Percentiles rank a stretch among this genome's conserved stretches.
Conservation (phyloP, 2,888 invertebrate species). For the Ophonus ardosiacus region DNA sequence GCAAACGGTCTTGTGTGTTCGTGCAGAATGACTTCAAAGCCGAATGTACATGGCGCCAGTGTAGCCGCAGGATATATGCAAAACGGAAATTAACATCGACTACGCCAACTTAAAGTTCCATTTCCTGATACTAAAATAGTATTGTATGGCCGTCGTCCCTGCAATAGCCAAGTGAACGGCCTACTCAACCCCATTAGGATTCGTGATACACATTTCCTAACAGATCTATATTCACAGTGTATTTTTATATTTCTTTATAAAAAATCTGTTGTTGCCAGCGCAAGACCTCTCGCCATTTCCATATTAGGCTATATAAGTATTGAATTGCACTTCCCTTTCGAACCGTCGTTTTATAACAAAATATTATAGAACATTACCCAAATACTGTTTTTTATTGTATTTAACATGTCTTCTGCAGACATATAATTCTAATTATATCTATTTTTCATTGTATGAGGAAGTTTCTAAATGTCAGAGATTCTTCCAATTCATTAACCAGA, state of each 20-base stretch:
- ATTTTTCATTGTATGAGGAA: too few relatives aligned
- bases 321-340: too few relatives aligned
- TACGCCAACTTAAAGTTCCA: constrained; percentile 70
- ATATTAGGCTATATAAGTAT: too few relatives aligned
- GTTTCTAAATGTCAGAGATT: too few relatives aligned
- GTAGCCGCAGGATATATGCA: constrained; percentile 56
- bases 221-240: not conserved
- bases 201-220: not conserved
- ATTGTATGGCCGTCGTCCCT: constrained; percentile 31
- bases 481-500: too few relatives aligned
- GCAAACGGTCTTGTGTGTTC: constrained; percentile 31
- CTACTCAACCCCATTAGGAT: not conserved
- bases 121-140: constrained; percentile 70
- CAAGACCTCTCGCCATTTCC: too few relatives aligned
- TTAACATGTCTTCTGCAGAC: too few relatives aligned
- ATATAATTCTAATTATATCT: too few relatives aligned
- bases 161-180: not conserved
- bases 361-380: too few relatives aligned
- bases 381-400: too few relatives aligned
- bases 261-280: not conserved
- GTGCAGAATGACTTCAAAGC: constrained; percentile 38
- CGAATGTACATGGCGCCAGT: constrained; percentile 13
- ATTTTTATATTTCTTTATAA: not conserved
- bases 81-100: constrained; percentile 71
- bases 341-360: too few relatives aligned